Evolutionary conservation across 2,113 vertebrate species (phyloP).

Genomic region (Ivindomyrus marchei): DNA sequence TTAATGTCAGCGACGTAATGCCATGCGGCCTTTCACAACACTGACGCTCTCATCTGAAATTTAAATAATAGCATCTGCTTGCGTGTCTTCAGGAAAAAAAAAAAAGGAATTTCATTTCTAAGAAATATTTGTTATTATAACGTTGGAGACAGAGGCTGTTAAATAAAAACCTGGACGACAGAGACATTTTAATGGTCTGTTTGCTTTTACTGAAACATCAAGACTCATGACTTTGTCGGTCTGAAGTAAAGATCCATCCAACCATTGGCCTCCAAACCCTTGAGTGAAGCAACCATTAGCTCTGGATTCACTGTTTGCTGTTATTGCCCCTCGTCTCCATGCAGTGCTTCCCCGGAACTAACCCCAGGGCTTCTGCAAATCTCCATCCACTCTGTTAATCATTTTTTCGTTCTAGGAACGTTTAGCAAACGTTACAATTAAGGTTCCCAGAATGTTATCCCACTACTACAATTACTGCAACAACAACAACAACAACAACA

Average conservation of each 20-base stretch:
- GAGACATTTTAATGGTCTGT: conserved; percentile 1
- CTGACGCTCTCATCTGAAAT: neutral
- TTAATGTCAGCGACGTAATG: neutral
- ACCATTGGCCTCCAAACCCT: neutral
- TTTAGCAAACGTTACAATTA: neutral
- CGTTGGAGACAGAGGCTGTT: neutral
- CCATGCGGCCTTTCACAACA: neutral
- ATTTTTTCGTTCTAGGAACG: neutral
- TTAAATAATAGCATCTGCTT: neutral
- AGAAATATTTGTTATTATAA: neutral
- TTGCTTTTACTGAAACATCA: neutral
- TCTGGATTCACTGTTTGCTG: too few species aligned
- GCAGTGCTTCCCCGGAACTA: neutral
- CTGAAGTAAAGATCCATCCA: neutral
- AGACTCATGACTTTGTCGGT: neutral
- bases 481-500: neutral
- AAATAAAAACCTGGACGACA: conserved; percentile 6
- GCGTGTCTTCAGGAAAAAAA: neutral
- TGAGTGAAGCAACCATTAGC: neutral
- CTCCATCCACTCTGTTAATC: neutral
- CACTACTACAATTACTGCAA: neutral
- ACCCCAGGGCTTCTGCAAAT: neutral
- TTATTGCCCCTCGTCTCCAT: neutral
- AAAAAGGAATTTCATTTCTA: neutral
- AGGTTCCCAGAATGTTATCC: neutral